phyloP scores from a whole-genome alignment of 2,113 vertebrate genomes.

The Acrocephalus arundinaceus region DNA sequence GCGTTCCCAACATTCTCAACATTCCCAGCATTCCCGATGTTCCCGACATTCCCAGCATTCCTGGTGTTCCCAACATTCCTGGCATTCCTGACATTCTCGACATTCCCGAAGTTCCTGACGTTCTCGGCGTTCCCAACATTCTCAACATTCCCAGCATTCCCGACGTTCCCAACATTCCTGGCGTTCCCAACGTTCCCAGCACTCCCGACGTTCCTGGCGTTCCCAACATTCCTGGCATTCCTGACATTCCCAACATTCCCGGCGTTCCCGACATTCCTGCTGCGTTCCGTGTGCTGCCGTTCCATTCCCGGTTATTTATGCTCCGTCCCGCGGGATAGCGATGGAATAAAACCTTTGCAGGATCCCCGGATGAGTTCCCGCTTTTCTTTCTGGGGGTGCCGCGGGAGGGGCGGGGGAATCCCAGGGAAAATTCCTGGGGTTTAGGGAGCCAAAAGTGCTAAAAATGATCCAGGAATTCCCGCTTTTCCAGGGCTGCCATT shows the following conservation, averaged over 20 bases:
- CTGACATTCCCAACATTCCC: background rate
- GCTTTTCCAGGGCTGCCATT: background rate
- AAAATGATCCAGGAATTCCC: background rate
- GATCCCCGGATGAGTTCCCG: background rate
- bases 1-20: too few relatives aligned
- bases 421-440: background rate
- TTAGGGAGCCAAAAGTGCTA: background rate
- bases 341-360: slow-evolving; percentile 76
- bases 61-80: background rate
- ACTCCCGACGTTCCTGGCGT: background rate
- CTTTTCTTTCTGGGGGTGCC: background rate
- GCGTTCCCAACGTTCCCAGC: too few relatives aligned
- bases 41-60: too few relatives aligned
- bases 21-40: background rate
- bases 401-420: background rate
- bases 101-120: too few relatives aligned
- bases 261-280: background rate
- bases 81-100: too few relatives aligned
- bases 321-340: slow-evolving; percentile 59
- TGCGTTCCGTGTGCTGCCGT: slow-evolving; percentile 17
- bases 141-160: too few relatives aligned
- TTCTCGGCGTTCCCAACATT: too few relatives aligned
- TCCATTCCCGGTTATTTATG: slow-evolving; percentile 74
- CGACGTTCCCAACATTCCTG: too few relatives aligned
- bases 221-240: too few relatives aligned